Base-by-base conservation (phyloP, 2,888 invertebrate genomes). In the Eupsilia transversa region DNA sequence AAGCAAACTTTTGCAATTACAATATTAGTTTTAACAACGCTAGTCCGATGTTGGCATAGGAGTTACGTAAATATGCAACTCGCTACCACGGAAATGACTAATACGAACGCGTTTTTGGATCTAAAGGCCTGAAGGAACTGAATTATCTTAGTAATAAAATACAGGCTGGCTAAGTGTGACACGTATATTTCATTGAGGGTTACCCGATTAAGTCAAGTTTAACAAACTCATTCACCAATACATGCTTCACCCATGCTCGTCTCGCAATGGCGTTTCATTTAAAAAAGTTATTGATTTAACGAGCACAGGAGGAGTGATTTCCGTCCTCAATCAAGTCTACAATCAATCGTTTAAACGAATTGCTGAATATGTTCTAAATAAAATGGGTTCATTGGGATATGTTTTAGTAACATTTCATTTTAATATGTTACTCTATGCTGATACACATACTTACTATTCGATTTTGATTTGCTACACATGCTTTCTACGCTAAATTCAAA, bases 311-410 rank as follows among this genome's bases (percentile, higher is more conserved):
- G 10, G 41, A 72, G 60, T 78, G 70, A 78, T 81, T 73, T 75
- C 75, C 64, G 30, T 12, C 27, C 72, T 60, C 70, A 78, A 82
- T 78, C 35, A 72, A 64, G 20, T 54, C 30, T 56, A 82, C 70
- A 78, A 77, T 82, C 71, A 74, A 43, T 73, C 74, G 63, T 57
- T 82, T 68, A 41, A 75, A 79, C 41, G 20, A 79, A 66, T 67
- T 72, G 56, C 72, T 60, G 59, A 64, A 82, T 56, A 20, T 46
- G 77, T 54, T 65, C 27, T 20, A 27, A 59, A 60, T 60, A 65
- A 54, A 54, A 61, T 49, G 27, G 49, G 17, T 35, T 60, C 57
- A 69, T 72, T 77, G 49, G 17, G 38, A 68, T 74, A 69, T 59
- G 9, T 69, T 74, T 69, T 41, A 56, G 20, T 49, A 46, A 33